Evolutionary conservation across 1,140 invertebrate genomes (phyloP), one percentile per base, ranked within the genome.

Genomic region (Limonius californicus): DNA sequence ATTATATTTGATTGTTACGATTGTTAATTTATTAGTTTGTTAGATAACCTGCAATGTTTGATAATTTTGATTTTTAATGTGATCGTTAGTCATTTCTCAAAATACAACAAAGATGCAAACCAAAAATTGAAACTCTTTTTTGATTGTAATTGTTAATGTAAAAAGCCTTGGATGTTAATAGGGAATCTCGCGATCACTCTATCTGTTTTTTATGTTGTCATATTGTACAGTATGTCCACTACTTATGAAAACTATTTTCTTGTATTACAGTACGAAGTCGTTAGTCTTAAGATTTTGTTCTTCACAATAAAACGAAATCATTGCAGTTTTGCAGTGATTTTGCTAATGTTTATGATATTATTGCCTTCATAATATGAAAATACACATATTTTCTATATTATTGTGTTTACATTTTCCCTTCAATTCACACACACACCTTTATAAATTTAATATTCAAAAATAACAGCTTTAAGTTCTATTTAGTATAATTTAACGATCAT

Each of bases 381-480:
- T 61, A 61, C 42, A 61, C 42, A 61, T 61, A 61, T 61, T 61
- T 61, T 61, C 59, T 54, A 61, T 61, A 61, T 27, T 27, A n/a
- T n/a, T n/a, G n/a, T n/a, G n/a, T n/a, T n/a, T n/a, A n/a, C n/a
- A n/a, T n/a, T n/a, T n/a, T n/a, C n/a, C n/a, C n/a, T n/a, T n/a
- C n/a, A n/a, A n/a, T n/a, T n/a, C n/a, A n/a, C n/a, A n/a, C n/a
- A n/a, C n/a, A n/a, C n/a, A n/a, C n/a, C n/a, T n/a, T n/a, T n/a
- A n/a, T n/a, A n/a, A n/a, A n/a, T n/a, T n/a, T n/a, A n/a, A n/a
- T n/a, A n/a, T n/a, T n/a, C n/a, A n/a, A n/a, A n/a, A n/a, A n/a
- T n/a, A n/a, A n/a, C n/a, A n/a, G n/a, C n/a, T n/a, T n/a, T n/a
- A n/a, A n/a, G n/a, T n/a, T n/a, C n/a, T n/a, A n/a, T n/a, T n/a